Base-by-base conservation (phyloP, 2,888 invertebrate genomes). In the Plagodis pulveraria region DNA sequence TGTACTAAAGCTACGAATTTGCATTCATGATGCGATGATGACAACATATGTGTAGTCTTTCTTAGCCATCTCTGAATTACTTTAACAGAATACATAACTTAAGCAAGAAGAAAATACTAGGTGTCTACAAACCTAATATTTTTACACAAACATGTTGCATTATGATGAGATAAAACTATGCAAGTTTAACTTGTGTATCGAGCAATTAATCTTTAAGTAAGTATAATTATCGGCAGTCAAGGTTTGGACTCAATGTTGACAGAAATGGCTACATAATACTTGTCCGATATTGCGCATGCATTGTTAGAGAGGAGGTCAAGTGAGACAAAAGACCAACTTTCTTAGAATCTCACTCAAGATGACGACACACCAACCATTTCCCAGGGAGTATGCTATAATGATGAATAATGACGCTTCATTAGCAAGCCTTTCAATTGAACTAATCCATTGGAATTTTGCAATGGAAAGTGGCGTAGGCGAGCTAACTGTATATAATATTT, bases 291-390 rank as follows among this genome's bases (percentile, higher is more conserved):
- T 33, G 10, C 36, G 12, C 7, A 8, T 6, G 12, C 41, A 50
- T 50, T 56, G 50, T 50, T 35, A 50, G 5, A 40, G 11, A 41
- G 46, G 50, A 46, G 56, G 56, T 56, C 56, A 57, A 54, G 50
- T 32, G 32, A 49, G 36, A 58, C 53, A 53, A 58, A 36, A 58
- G 53, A 49, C 44, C 49, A 54, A 58, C 58, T 58, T 54, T 58
- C 58, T 58, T 58, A 49, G 43, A 33, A 33, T 44, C 40, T 46
- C 56, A 12, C 12, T 47, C 49, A 44, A 44, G 45, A 50, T 50
- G 53, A 45, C 53, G 53, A 46, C 45, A 58, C 41, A 10, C n/a
- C 50, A 36, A 32, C 35, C 41, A 49, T 51, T 47, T 52, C 48
- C 51, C 52, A 53, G 40, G 44, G 48, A 43, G 36, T 51, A 10